Evolutionary conservation across 2,888 invertebrate genomes (phyloP).

Genomic region (Bibio marci): DNA sequence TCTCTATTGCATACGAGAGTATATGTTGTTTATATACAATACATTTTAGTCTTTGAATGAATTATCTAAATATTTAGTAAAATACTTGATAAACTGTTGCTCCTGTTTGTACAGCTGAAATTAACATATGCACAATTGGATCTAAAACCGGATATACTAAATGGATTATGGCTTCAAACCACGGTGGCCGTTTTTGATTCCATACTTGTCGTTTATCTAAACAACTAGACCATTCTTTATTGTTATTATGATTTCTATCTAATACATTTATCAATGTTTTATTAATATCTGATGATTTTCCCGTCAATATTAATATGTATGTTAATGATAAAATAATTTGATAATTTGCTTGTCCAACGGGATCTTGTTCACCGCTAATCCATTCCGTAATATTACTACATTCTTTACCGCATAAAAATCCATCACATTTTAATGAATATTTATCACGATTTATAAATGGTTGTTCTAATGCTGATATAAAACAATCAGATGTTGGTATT

Average conservation of each 20-base stretch:
- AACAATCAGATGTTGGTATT: slow-evolving; percentile 30
- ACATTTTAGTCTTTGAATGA: no score
- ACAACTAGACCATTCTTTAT: slow-evolving; percentile 47
- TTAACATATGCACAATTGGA: slow-evolving; percentile 46
- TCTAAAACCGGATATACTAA: slow-evolving; percentile 43
- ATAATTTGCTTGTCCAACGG: slow-evolving; percentile 32
- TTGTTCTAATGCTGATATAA: slow-evolving; percentile 23
- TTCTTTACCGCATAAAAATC: slow-evolving; percentile 54
- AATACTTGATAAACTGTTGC: slow-evolving; percentile 59
- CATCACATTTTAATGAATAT: slow-evolving; percentile 34
- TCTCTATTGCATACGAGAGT: no score
- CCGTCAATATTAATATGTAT: slow-evolving; percentile 42
- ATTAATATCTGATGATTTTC: slow-evolving; percentile 44
- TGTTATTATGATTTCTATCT: slow-evolving; percentile 32
- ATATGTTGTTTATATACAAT: no score
- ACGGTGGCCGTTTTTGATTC: slow-evolving; percentile 63
- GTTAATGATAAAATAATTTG: slow-evolving; percentile 45
- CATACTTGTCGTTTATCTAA: slow-evolving; percentile 65
- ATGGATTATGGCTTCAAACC: slow-evolving; percentile 54
- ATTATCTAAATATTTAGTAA: no score
- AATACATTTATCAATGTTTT: slow-evolving; percentile 44
- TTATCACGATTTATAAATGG: slow-evolving; percentile 30
- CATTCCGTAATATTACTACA: slow-evolving; percentile 30
- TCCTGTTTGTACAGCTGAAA: slow-evolving; percentile 53
- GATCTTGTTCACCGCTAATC: slow-evolving; percentile 18